These are phyloP conservation scores for Tachina fera DNA, from an alignment of 2,888 invertebrate species.

Conservation along the genomic window DNA sequence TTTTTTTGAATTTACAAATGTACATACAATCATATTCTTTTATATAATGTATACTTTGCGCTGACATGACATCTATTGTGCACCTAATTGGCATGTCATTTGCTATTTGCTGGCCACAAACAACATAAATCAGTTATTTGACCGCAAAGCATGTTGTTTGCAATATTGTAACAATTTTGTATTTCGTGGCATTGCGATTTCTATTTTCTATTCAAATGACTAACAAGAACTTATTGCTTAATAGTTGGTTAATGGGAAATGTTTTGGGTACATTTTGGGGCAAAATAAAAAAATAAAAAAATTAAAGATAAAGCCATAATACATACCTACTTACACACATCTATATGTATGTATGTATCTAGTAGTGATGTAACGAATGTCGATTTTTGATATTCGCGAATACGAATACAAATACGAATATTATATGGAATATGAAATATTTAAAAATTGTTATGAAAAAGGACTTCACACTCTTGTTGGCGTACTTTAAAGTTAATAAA, in stretches of 20 bases:
- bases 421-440: too few relatives aligned
- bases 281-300: constrained; percentile 34
- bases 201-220: constrained; percentile 26
- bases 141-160: constrained; percentile 54
- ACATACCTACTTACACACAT: too few relatives aligned
- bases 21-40: constrained; percentile 2
- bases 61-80: constrained; percentile 72
- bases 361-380: too few relatives aligned
- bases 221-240: constrained; percentile 44
- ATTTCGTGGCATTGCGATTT: constrained; percentile 38
- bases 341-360: too few relatives aligned
- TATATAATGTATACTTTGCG: constrained; percentile 64
- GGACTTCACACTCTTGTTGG: too few relatives aligned
- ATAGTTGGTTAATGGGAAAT: neutral
- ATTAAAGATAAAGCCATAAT: constrained; percentile 28
- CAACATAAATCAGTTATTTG: constrained; percentile 70
- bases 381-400: too few relatives aligned
- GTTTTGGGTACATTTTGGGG: neutral
- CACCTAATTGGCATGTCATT: constrained; percentile 71
- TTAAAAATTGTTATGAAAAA: too few relatives aligned
- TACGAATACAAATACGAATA: too few relatives aligned
- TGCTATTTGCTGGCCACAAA: constrained; percentile 66
- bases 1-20: too few relatives aligned
- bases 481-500: too few relatives aligned
- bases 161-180: constrained; percentile 41